phyloP scores from a whole-genome alignment of 2,797 vertebrate species.

The Podargus strigoides region DNA sequence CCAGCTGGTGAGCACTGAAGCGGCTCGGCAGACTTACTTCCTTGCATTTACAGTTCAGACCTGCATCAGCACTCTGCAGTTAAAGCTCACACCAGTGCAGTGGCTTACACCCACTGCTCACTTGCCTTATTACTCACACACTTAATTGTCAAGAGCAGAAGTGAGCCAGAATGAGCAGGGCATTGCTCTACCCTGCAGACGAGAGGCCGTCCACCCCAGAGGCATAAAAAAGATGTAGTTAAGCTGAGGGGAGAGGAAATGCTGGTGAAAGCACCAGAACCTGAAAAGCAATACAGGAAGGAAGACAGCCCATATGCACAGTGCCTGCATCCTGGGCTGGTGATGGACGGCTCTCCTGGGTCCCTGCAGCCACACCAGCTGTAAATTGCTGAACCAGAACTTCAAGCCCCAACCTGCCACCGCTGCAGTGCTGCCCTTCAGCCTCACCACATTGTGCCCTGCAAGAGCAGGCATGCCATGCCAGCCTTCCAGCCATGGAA shows the following conservation, averaged over 20 bases:
- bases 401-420: not conserved
- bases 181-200: not conserved
- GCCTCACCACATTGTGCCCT: not conserved
- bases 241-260: not conserved
- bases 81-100: not conserved
- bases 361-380: too few species aligned
- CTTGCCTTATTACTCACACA: not conserved
- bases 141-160: not conserved
- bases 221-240: not conserved
- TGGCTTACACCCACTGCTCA: not conserved
- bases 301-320: rapidly evolving
- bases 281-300: not conserved
- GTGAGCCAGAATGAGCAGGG: not conserved
- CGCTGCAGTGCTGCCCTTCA: not conserved
- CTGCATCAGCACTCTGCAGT: rapidly evolving
- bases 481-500: rapidly evolving
- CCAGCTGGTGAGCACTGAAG: not conserved
- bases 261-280: not conserved
- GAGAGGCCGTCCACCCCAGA: not conserved
- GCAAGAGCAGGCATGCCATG: not conserved
- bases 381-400: not conserved
- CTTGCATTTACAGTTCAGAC: not conserved
- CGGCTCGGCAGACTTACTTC: not conserved
- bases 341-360: not conserved
- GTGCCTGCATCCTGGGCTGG: not conserved